phyloP scores from a whole-genome alignment of 2,113 vertebrate species.

The Shinisaurus crocodilurus region DNA sequence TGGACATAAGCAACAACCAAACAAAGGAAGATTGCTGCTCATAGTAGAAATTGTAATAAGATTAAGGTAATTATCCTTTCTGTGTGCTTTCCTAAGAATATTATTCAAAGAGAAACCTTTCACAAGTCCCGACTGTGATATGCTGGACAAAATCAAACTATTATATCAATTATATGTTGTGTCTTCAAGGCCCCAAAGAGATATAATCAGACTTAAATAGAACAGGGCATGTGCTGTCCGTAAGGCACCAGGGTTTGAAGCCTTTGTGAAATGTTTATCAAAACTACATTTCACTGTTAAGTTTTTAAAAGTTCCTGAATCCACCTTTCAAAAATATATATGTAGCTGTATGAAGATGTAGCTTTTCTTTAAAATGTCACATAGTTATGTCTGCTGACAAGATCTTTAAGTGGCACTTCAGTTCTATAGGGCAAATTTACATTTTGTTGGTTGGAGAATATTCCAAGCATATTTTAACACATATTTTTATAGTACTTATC shows the following conservation, averaged over 20 bases:
- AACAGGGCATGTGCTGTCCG: background rate
- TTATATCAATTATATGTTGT: background rate
- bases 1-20: background rate
- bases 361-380: conserved; percentile 17
- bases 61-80: conserved; percentile 9
- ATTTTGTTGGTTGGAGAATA: background rate
- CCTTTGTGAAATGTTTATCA: conserved; percentile 26
- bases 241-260: background rate
- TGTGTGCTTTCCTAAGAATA: background rate
- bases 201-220: background rate
- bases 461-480: conserved; percentile 10
- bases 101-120: conserved; percentile 12
- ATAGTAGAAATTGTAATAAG: conserved; percentile 12
- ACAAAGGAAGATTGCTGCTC: conserved; percentile 11
- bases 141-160: background rate
- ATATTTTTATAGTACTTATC: background rate
- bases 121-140: background rate
- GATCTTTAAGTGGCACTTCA: background rate
- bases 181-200: background rate
- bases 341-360: background rate
- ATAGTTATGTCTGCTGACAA: conserved; percentile 18
- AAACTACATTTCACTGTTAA: conserved; percentile 10
- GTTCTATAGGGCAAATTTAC: conserved; percentile 8
- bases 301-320: conserved; percentile 30
- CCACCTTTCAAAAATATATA: background rate